Conservation (phyloP, 2,888 invertebrate species). For the Lithophane ornitopus region DNA sequence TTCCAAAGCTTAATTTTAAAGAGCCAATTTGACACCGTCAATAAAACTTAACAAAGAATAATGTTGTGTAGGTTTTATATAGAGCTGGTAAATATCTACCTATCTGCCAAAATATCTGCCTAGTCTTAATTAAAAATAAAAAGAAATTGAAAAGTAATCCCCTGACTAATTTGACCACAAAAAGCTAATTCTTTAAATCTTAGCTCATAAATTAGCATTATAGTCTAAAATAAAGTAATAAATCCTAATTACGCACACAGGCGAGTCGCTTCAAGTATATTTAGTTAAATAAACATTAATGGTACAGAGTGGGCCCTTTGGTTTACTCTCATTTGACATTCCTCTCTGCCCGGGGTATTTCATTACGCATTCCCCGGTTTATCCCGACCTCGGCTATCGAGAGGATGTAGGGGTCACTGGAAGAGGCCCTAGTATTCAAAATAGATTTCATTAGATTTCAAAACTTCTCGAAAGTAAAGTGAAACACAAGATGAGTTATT, state of each 20-base stretch:
- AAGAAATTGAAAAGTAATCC: background rate
- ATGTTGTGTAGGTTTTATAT: background rate
- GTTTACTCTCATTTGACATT: constrained; percentile 77
- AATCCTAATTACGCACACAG: constrained; percentile 52
- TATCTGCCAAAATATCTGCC: background rate
- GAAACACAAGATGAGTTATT: no score
- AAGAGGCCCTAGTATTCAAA: constrained; percentile 16
- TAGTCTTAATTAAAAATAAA: background rate
- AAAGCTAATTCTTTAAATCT: constrained; percentile 4
- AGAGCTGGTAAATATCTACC: background rate
- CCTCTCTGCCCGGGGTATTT: constrained; percentile 75
- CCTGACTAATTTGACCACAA: constrained; percentile 14
- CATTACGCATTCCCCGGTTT: constrained; percentile 76
- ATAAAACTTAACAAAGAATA: background rate
- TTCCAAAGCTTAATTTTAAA: background rate
- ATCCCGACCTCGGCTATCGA: constrained; percentile 52
- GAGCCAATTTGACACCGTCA: background rate
- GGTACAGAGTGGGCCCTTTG: constrained; percentile 70
- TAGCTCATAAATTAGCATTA: constrained; percentile 45
- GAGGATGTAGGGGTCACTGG: constrained; percentile 37
- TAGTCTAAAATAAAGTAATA: constrained; percentile 37
- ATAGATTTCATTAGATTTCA: background rate
- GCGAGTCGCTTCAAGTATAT: constrained; percentile 64
- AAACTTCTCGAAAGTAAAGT: no score
- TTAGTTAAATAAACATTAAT: constrained; percentile 76